Evolutionary conservation across 2,113 vertebrate genomes (phyloP).

Genomic region (Bubo blakistoni): DNA sequence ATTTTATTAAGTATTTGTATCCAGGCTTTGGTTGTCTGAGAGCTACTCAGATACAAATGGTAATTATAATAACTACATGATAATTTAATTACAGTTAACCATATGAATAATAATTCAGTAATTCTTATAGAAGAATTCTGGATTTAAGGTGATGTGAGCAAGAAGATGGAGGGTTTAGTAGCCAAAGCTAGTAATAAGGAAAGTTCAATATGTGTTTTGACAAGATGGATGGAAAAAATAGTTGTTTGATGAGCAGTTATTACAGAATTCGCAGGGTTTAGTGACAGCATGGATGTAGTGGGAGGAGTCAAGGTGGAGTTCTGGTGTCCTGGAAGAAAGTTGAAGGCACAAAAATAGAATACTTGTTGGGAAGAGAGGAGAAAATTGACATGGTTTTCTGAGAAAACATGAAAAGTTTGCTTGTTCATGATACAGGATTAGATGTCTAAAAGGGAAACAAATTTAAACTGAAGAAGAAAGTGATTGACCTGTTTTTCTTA

Average conservation of each 20-base stretch:
- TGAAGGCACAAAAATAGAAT: neutral
- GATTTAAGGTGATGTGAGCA: neutral
- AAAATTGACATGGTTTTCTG: neutral
- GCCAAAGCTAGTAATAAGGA: neutral
- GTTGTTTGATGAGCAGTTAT: neutral
- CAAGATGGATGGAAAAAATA: neutral
- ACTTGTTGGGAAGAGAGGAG: neutral
- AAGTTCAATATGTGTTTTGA: neutral
- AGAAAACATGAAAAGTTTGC: neutral
- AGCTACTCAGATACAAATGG: neutral
- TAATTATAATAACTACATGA: neutral
- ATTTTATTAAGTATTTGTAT: slow-evolving; percentile 13
- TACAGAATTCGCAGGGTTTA: neutral
- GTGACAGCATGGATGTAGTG: neutral
- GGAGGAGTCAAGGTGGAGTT: neutral
- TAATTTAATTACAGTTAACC: slow-evolving; percentile 20
- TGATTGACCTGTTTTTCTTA: neutral
- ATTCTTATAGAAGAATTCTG: neutral
- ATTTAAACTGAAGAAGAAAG: neutral
- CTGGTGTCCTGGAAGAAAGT: neutral
- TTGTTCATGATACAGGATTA: neutral
- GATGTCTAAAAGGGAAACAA: neutral
- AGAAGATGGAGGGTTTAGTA: neutral
- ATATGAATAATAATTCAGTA: slow-evolving; percentile 1
- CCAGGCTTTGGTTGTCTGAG: neutral